Base-by-base conservation (phyloP, 2,888 invertebrate species). In the Aphodius granarius region DNA sequence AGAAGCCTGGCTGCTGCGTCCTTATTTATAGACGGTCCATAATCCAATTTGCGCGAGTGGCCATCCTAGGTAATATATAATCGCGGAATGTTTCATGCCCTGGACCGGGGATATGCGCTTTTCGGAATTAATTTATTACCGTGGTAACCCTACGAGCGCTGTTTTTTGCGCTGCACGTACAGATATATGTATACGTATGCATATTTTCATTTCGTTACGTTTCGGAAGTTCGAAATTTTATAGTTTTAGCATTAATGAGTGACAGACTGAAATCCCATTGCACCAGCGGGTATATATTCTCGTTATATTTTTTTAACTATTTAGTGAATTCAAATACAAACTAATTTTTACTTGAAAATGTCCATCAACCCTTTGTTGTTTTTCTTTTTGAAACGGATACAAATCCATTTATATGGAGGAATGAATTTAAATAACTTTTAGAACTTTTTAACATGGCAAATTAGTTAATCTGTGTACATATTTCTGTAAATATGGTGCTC, bases 21-120 rank as follows among this genome's bases (percentile, higher is more conserved):
- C 63, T 71, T 75, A 75, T 75, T 75, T 75, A 75, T 75, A 75
- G 75, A 71, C 68, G 72, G 75, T 66, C 72, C 75, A 75, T 75
- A 75, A 75, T 75, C 75, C 75, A 75, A 75, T 75, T 75, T 75
- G 75, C 66, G 72, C 62, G 68, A 68, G 68, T 68, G 68, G 21
- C 20, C 22, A 21, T 22, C 21, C 66, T 63, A 72, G 65, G 75
- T 75, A 71, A 75, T 75, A 75, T 75, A 75, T 75, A 75, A 75
- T 75, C 19, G 75, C 62, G 75, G 68, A 68, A 68, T 22, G 68
- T 68, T 68, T 68, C 20, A 22, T 20, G 20, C 19, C n/a, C n/a
- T n/a, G 21, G 22, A 68, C 20, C 68, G 13, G 43, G 43, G 43
- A 43, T 43, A 43, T 43, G 43, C 43, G 43, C 43, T 43, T 43